Base-by-base conservation (phyloP, 2,113 vertebrate species). In the Rynchops niger region DNA sequence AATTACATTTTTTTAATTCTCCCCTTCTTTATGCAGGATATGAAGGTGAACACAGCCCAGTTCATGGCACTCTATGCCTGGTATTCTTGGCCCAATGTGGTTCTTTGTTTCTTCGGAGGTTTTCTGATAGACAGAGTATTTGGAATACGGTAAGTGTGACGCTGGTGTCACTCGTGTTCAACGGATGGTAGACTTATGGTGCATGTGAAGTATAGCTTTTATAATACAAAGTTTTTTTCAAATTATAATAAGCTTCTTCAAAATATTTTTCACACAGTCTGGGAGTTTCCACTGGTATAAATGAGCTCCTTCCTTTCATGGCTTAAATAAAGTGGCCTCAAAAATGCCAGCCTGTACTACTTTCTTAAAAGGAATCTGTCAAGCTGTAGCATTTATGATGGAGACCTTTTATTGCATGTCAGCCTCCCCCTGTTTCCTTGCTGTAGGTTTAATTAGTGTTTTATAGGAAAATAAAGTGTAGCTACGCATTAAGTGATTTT, bases 81-180 rank as follows among this genome's bases (percentile, higher is more conserved):
- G 99, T 99, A 99, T 93, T 99, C 99, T 15, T 99, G 99, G 99
- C 99, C 99, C 83, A 99, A 99, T 5, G 99, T 99, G 40, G 59
- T 99, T 14, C 98, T 99, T 29, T 99, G 99, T 97, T 99, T 99
- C 96, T 98, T 99, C 11, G 99, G 99, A 21, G 99, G 99, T 5
- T 99, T 99, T 97, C 96, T 99, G 59, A 97, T 99, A 25, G 99
- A 99, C 95, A 98, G 99, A 67, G 98, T 99, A 0, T 99, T 99
- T 98, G 99, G 99, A 40, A 99, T 99, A 96, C 98, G 99, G 99
- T 99, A 86, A 94, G 97, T 18, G 80, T 27, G 6, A 0, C 2
- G 5, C 12, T 9, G 1, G 12, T 1, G n/a, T 5, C 4, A 0
- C 21, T 40, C 0, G 0, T 5, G 22, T 6, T 27, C 43, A 3